Evolutionary conservation across 2,113 vertebrate genomes (phyloP).

Genomic region (Puffinus mauretanicus): DNA sequence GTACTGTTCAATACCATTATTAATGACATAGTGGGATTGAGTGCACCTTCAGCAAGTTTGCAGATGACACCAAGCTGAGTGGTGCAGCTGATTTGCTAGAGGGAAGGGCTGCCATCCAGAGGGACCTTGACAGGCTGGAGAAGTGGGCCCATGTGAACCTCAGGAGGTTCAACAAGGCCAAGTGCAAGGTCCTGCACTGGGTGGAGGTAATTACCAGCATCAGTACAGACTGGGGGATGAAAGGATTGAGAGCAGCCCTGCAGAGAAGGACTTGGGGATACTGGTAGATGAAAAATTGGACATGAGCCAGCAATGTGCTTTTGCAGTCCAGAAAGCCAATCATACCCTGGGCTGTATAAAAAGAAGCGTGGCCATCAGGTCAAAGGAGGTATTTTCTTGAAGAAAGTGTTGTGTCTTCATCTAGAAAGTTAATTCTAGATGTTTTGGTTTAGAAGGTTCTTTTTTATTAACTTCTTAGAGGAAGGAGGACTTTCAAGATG

Average conservation of each 20-base stretch:
- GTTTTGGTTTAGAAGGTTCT: not conserved
- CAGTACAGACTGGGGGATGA: accelerated
- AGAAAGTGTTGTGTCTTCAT: not conserved
- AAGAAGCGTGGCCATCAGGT: accelerated
- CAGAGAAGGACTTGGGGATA: not conserved
- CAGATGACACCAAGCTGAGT: not conserved
- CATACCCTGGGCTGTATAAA: accelerated
- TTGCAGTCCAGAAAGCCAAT: not conserved
- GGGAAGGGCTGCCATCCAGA: not conserved
- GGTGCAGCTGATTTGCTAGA: accelerated
- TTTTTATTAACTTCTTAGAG: not conserved
- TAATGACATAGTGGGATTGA: not conserved
- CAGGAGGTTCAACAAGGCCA: not conserved
- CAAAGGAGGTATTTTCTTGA: not conserved
- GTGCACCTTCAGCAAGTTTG: not conserved
- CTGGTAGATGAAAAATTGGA: not conserved
- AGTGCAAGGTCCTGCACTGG: not conserved
- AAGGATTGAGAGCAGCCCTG: not conserved
- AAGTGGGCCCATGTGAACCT: not conserved
- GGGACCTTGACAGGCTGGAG: not conserved
- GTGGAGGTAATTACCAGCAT: accelerated
- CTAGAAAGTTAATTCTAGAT: not conserved
- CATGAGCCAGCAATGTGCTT: accelerated
- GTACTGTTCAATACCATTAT: not conserved
- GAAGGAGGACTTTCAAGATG: not conserved